Percentiles rank a stretch among this genome's conserved stretches.
Conservation (phyloP, 2,113 vertebrate genomes). For the Nothocercus nigrocapillus region DNA sequence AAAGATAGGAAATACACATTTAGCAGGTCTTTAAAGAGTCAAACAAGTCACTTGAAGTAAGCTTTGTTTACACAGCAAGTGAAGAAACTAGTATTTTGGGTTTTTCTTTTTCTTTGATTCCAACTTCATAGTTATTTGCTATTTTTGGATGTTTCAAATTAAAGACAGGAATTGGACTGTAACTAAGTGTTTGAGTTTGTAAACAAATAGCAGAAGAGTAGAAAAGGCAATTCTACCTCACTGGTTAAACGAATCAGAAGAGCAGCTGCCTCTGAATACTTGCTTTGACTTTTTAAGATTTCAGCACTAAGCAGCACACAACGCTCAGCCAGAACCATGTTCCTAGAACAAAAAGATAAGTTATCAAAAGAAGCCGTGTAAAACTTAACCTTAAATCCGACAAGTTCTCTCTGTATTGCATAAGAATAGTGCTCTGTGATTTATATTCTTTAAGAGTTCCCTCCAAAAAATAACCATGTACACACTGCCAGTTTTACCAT, state of each 20-base stretch:
- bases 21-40: neutral
- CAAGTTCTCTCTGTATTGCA: neutral
- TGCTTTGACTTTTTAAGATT: conserved; percentile 95
- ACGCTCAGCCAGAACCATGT: conserved; percentile 94
- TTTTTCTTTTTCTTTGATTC: no score
- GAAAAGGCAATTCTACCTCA: conserved; percentile 83
- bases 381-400: neutral
- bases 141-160: neutral
- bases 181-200: neutral
- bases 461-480: neutral
- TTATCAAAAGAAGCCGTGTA: neutral
- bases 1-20: neutral
- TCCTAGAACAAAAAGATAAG: conserved; percentile 78
- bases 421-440: neutral
- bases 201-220: neutral
- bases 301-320: conserved; percentile 95
- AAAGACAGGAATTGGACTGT: neutral
- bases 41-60: neutral
- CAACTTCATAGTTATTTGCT: neutral
- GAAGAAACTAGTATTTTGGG: no score
- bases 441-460: neutral
- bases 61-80: no score
- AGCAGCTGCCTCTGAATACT: conserved; percentile 95
- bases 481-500: neutral
- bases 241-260: conserved; percentile 97